phyloP scores from a whole-genome alignment of 2,888 invertebrate species.

The Exephanes ischioxanthus region DNA sequence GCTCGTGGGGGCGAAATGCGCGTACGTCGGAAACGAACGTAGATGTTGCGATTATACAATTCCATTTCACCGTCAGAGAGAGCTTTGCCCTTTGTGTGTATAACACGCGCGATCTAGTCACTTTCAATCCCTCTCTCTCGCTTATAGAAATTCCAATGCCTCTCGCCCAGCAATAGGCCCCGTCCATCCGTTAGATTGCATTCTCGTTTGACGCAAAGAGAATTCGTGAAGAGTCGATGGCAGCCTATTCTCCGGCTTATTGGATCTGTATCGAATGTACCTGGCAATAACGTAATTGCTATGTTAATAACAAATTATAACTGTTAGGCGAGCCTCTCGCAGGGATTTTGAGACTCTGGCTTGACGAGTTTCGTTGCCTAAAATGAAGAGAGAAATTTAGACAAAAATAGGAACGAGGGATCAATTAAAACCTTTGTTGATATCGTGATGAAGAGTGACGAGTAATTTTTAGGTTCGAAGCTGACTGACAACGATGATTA shows the following conservation, averaged over 20 bases:
- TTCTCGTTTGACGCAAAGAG: constrained; percentile 40
- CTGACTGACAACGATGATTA: constrained; percentile 11
- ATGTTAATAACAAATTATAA: background rate
- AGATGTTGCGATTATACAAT: constrained; percentile 21
- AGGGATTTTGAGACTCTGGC: background rate
- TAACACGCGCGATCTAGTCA: constrained; percentile 31
- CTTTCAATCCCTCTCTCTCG: background rate
- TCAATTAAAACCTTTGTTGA: constrained; percentile 44
- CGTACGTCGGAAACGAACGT: background rate
- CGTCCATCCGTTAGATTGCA: constrained; percentile 30
- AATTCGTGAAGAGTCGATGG: constrained; percentile 31
- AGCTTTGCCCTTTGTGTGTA: constrained; percentile 23
- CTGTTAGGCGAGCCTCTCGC: background rate
- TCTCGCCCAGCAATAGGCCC: background rate
- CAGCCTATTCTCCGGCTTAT: background rate
- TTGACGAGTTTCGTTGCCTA: background rate
- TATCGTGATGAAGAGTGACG: background rate
- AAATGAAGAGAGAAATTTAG: background rate
- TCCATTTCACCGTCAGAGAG: background rate
- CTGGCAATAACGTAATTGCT: constrained; percentile 25
- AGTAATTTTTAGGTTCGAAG: constrained; percentile 40
- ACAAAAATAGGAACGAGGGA: background rate
- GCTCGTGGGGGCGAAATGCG: no score
- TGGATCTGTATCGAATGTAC: constrained; percentile 17
- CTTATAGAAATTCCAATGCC: constrained; percentile 25